phyloP scores from a whole-genome alignment of 1,140 invertebrate species.

The Dinothrombium tinctorium region DNA sequence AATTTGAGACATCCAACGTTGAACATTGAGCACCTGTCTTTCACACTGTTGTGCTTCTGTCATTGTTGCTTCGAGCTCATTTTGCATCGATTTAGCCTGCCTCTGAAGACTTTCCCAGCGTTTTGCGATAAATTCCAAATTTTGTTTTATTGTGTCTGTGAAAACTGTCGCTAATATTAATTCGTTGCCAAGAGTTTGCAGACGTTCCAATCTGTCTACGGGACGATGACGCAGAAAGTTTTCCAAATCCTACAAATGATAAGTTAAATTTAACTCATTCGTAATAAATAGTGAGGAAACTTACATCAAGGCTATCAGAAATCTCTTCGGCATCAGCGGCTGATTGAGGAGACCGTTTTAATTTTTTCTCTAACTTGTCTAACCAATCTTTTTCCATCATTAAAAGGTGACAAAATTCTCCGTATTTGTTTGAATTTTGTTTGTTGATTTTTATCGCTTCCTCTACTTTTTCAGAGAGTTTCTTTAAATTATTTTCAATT shows the following conservation, averaged over 20 bases:
- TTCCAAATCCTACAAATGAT: constrained; percentile 42
- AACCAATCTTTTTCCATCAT: constrained; percentile 44
- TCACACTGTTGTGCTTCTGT: constrained; percentile 53
- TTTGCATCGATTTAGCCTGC: constrained; percentile 35
- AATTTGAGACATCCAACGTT: constrained; percentile 46
- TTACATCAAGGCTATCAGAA: constrained; percentile 48
- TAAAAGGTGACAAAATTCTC: constrained; percentile 36
- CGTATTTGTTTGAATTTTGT: constrained; percentile 43
- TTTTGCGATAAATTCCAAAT: constrained; percentile 37
- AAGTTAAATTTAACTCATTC: neutral
- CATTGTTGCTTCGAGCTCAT: constrained; percentile 44
- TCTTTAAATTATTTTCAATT: constrained; percentile 42
- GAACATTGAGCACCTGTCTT: constrained; percentile 42
- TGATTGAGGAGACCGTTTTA: constrained; percentile 38
- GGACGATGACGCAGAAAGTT: constrained; percentile 54
- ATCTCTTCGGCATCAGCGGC: constrained; percentile 82
- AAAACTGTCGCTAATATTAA: constrained; percentile 50
- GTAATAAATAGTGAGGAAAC: neutral
- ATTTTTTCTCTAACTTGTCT: constrained; percentile 49
- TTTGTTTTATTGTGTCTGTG: constrained; percentile 37
- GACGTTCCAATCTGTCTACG: constrained; percentile 38
- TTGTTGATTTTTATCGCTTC: constrained; percentile 30
- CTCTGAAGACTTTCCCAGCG: constrained; percentile 40
- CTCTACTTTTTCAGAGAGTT: constrained; percentile 37
- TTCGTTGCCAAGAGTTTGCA: constrained; percentile 46